phyloP scores from a whole-genome alignment of 2,888 invertebrate genomes.

The Drosophila quasianomalipes region DNA sequence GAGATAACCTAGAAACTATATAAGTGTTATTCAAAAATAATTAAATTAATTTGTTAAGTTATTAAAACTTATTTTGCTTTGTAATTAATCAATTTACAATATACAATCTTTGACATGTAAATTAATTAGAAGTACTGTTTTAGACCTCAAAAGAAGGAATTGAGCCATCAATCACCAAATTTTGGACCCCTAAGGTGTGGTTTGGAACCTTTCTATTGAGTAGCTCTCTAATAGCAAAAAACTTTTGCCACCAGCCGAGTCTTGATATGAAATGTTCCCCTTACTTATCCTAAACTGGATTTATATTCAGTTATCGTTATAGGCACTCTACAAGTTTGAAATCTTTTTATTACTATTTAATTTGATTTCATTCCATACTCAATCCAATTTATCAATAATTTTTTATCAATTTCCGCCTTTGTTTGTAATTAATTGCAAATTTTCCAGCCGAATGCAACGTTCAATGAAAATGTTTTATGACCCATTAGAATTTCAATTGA shows the following conservation, averaged over 20 bases:
- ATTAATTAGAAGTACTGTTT: background rate
- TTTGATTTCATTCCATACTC: background rate
- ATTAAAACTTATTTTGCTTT: background rate
- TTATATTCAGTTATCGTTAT: too few species aligned
- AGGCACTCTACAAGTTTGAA: background rate
- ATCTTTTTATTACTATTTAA: background rate
- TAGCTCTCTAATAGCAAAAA: background rate
- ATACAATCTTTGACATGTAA: too few species aligned
- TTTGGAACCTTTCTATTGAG: background rate
- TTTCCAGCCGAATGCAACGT: constrained; percentile 54
- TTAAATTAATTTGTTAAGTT: background rate
- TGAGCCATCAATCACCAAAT: background rate
- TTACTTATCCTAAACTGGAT: background rate
- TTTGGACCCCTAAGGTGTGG: background rate
- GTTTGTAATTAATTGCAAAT: constrained; percentile 64
- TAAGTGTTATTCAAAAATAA: background rate
- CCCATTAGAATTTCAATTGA: constrained; percentile 41
- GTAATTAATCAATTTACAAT: background rate
- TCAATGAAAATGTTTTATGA: constrained; percentile 18
- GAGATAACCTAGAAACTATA: background rate
- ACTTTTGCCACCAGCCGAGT: background rate
- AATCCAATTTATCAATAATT: constrained; percentile 8
- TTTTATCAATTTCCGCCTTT: constrained; percentile 53
- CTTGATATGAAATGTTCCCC: background rate
- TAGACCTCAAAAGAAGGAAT: background rate